Evolutionary conservation across 2,113 vertebrate genomes (phyloP), one percentile per base, ranked within the genome.

Genomic region (Pseudorhombus dupliciocellatus): DNA sequence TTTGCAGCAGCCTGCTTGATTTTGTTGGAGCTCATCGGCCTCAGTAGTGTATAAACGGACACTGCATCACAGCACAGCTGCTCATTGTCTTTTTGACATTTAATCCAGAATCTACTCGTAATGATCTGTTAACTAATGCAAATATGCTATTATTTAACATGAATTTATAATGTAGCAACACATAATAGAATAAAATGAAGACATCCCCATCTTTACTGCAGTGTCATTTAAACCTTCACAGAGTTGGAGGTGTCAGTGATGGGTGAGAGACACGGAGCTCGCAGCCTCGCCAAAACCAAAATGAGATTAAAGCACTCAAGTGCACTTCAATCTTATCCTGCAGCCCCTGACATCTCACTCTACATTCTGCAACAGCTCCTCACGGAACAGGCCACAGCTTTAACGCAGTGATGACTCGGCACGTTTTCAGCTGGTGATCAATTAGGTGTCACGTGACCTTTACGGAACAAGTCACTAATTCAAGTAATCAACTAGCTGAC

Each of bases 301-400:
- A 63, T 28, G 10, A 73, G 62, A 67, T 80, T 55, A 69, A 66
- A 66, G 10, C 40, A 15, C 20, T 62, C 60, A 57, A 86, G 51
- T 37, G 11, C 25, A 26, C 52, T 85, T 60, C 31, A 24, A 65
- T 54, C 40, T 28, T 4, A 22, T 44, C 9, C 48, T 69, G 64
- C 51, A 40, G 75, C 64, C 40, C 26, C 51, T 72, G 81, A 63
- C 24, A 40, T 62, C 42, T 53, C 21, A 18, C 2, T 46, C 14
- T 18, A 46, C 18, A 3, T 46, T 18, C 42, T 18, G 18, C 42
- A 15, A 7, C 42, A n/a, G 24, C 60, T 62, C 42, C 21, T 34
- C 4, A 16, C 7, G 21, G 63, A 57, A 31, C 44, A 52, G 18
- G 12, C 46, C 14, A n/a, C 46, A 50, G 20, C 2, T 70, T 61